A percentile compares a stretch with the other conserved stretches of the same genome.
Evolutionary conservation across 2,888 invertebrate genomes (phyloP).

Genomic region (Ornithoptera alexandrae): DNA sequence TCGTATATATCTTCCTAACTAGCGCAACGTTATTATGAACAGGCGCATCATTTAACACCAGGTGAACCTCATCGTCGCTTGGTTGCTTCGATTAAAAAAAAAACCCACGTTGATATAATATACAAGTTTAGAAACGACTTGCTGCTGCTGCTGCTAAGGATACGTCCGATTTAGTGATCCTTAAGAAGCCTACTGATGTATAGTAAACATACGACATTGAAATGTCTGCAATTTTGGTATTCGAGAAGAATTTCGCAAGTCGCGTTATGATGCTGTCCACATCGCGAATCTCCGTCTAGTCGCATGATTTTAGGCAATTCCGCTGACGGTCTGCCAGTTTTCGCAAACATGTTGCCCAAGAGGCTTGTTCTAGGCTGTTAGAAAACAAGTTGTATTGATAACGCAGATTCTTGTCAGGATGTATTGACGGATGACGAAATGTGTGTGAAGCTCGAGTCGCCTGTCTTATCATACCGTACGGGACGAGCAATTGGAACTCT

Average conservation of each 20-base stretch:
- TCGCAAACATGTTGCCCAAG: constrained; percentile 26
- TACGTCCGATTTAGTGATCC: no score
- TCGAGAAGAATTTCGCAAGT: background rate
- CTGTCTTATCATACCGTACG: no score
- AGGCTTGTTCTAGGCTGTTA: constrained; percentile 9
- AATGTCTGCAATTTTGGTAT: background rate
- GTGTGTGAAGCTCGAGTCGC: constrained; percentile 1
- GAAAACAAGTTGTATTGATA: constrained; percentile 24
- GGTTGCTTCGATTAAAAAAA: no score
- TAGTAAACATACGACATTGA: background rate
- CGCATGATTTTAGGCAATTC: constrained; percentile 7
- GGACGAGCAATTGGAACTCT: no score
- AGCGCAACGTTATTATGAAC: no score
- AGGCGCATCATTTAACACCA: no score
- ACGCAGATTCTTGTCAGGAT: constrained; percentile 12
- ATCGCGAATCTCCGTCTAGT: constrained; percentile 6
- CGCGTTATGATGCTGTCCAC: background rate
- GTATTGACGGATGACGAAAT: constrained; percentile 4
- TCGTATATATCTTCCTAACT: no score
- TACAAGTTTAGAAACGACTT: no score
- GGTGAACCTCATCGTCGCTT: no score
- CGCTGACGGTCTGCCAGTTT: constrained; percentile 21
- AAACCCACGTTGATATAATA: no score
- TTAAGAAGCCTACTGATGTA: no score
- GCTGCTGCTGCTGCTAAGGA: no score